Evolutionary conservation across 1,140 invertebrate species (phyloP).

Genomic region (Lepidurus arcticus): DNA sequence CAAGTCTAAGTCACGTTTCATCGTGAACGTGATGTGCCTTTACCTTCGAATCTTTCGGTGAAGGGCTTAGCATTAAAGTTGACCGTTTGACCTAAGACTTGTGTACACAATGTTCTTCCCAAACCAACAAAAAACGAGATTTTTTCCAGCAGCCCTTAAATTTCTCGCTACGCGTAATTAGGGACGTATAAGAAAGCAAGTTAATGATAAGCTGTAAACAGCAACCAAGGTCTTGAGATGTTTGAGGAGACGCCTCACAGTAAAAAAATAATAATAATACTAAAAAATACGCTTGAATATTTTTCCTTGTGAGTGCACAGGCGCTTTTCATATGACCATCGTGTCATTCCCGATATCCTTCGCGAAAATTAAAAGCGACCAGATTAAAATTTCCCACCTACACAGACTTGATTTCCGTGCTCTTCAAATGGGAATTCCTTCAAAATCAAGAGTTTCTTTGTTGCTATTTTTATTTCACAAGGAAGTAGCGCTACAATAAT

Average conservation of each 20-base stretch:
- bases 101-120: neutral
- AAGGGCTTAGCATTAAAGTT: neutral
- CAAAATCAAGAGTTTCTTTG: neutral
- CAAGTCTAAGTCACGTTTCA: neutral
- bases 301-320: neutral
- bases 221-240: neutral
- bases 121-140: neutral
- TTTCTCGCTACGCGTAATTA: neutral
- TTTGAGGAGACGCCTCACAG: neutral
- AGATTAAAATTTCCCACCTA: neutral
- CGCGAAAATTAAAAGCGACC: neutral
- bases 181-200: neutral
- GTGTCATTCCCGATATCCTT: neutral
- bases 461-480: neutral
- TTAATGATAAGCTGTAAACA: slow-evolving; percentile 11
- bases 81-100: neutral
- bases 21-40: neutral
- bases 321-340: neutral
- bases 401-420: neutral
- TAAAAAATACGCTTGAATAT: neutral
- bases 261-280: neutral
- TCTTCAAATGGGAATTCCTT: neutral
- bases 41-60: neutral
- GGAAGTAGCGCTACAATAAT: neutral
- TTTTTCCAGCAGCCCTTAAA: neutral